Base-by-base conservation (phyloP, 2,113 vertebrate species). In the Osmerus eperlanus region DNA sequence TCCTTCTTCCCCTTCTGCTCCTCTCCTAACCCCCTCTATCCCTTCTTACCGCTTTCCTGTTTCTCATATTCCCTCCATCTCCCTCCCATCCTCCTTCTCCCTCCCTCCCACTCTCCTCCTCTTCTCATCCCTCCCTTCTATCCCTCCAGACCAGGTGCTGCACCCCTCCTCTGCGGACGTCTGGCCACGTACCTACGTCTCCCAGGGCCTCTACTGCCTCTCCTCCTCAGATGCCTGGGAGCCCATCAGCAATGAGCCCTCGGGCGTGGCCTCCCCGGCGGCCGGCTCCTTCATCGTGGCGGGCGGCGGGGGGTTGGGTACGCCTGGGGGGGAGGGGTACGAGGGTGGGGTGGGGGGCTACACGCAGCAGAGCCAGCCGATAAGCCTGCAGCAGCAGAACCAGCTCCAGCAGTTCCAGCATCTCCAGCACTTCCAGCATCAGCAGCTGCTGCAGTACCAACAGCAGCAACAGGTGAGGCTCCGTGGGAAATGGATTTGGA, bases 171-270 rank as follows among this genome's bases (percentile, higher is more conserved):
- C 92, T 29, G 90, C 88, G 2, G 97, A 98, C 0, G 94, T 95
- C 67, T 99, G 97, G 97, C 97, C 97, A 78, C 97, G 97, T 80
- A 96, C 96, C 73, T 99, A 97, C 9, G 95, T 99, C 85, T 98
- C 97, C 0, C 97, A 98, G 87, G 97, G 97, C 79, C 95, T 98
- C 85, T 99, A 98, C 88, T 99, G 97, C 82, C 93, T 99, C 76
- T 96, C 96, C 9, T 97, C 97, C 0, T 96, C 97, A 0, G 97
- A 98, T 1, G 97, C 94, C 72, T 99, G 97, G 97, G 97, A 98
- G 80, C 94, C 96, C 18, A 93, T 93, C 84, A 92, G 87, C 86
- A 98, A 95, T 1, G 96, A 99, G 86, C 96, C 96, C 70, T 98
- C 97, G 21, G 95, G 95, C 75, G 87, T 97, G 7, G 95, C 93